Evolutionary conservation across 2,113 vertebrate species (phyloP), one percentile per base, ranked within the genome.

Genomic region (Maccullochella peelii): DNA sequence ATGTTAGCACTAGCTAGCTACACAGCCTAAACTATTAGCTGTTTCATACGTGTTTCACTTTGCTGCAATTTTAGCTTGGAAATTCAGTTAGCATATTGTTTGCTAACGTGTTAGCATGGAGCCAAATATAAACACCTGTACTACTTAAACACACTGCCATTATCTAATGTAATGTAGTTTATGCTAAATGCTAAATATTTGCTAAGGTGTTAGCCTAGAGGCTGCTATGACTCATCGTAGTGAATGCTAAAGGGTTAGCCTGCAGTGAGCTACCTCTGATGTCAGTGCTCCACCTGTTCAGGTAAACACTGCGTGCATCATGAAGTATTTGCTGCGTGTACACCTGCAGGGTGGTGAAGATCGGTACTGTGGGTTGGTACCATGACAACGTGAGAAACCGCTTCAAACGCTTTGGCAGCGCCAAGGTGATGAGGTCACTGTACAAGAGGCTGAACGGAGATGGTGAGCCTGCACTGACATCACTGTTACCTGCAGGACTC

Each of bases 321-420:
- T 71, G 52, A 11, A 21, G 71, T 58, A 10, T 8, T 6, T n/a
- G 8, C 0, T 65, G 18, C 63, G 36, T 50, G 5, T 63, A 7
- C 15, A 1, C 2, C 25, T 50, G 12, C 95, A 99, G 98, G 86
- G 95, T 97, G 0, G 90, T 98, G 93, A 97, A 97, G 95, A 95
- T 97, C 0, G 97, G 98, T 6, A 98, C 97, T 0, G 86, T 96
- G 72, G 97, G 97, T 7, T 99, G 98, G 98, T 99, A 97, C 94
- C 96, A 99, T 0, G 93, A 97, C 36, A 97, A 97, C 0, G 91
- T 99, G 61, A 92, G 94, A 0, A 95, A 97, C 83, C 97, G 97
- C 20, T 99, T 99, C 93, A 98, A 97, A 83, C 94, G 95, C 2
- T 99, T 98, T 5, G 98, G 98, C 57, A 98, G 98, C 0, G 98